Conservation (phyloP, 2,888 invertebrate species). For the Zygogramma bicolorata region DNA sequence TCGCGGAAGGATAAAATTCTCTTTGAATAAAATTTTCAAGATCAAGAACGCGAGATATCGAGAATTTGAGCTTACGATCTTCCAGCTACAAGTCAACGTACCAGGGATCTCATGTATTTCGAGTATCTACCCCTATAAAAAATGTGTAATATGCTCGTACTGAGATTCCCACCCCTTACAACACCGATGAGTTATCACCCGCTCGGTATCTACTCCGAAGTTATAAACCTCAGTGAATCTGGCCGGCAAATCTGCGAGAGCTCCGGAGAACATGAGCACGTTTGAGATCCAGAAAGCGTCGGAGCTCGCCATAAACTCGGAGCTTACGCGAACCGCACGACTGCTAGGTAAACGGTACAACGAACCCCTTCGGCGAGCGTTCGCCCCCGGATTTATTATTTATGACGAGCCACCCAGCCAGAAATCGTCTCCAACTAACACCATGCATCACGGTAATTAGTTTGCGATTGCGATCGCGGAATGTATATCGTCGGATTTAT, state of each 20-base stretch:
- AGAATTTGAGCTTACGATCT: too few species aligned
- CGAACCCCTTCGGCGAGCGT: slow-evolving; percentile 7
- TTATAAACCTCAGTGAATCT: slow-evolving; percentile 65
- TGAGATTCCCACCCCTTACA: neutral
- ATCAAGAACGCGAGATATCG: too few species aligned
- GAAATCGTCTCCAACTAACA: slow-evolving; percentile 51
- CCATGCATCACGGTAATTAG: slow-evolving; percentile 51
- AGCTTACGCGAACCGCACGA: slow-evolving; percentile 66
- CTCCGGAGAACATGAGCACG: slow-evolving; percentile 61
- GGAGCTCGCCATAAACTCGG: slow-evolving; percentile 65
- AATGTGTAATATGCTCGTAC: too few species aligned
- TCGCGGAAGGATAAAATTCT: too few species aligned
- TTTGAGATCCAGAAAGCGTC: slow-evolving; percentile 62
- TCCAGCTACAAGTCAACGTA: too few species aligned
- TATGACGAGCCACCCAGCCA: slow-evolving; percentile 44
- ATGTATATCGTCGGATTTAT: slow-evolving; percentile 35
- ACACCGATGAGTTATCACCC: slow-evolving; percentile 8
- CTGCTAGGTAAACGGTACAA: slow-evolving; percentile 61
- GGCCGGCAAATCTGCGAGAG: slow-evolving; percentile 63
- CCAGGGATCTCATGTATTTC: too few species aligned
- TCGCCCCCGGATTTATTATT: slow-evolving; percentile 46
- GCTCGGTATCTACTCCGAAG: slow-evolving; percentile 52
- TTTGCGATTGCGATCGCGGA: slow-evolving; percentile 45
- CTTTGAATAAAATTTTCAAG: too few species aligned
- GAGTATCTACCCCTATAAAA: too few species aligned